Base-by-base conservation (phyloP, 2,113 vertebrate genomes). In the Zapus hudsonius region DNA sequence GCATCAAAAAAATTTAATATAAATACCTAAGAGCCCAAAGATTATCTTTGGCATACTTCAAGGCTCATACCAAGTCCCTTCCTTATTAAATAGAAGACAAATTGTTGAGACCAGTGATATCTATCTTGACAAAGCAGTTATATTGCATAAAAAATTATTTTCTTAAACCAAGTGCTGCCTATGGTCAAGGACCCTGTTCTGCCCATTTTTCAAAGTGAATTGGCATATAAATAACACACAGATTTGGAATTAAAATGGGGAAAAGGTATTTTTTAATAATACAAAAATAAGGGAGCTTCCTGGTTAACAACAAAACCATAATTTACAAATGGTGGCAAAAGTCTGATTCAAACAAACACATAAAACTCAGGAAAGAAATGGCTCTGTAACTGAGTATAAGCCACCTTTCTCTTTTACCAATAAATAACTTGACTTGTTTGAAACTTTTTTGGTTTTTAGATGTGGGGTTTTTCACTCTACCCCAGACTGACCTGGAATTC, bases 361-460 rank as follows among this genome's bases (percentile, higher is more conserved):
- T 31, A 90, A 93, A 87, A 76, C 27, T 72, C 61, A 84, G 61
- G 44, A 94, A 93, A 90, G 42, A 16, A 90, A 81, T 31, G 42
- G 38, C 25, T 70, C 76, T 81, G 8, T 44, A 86, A 47, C 8
- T 83, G 67, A 84, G 47, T 27, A 47, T 25, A 63, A 1, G 22
- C 17, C 85, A 57, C 33, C 23, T 90, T 94, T 78, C 70, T 78
- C 29, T 67, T 67, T 23, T n/a, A 94, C 42, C 44, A 44, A 44
- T 42, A 86, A 80, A 17, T 79, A 64, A 66, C 40, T 19, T 79
- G 36, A 64, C 33, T 73, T 84, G 17, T 69, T 72, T 57, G 22
- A 89, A 59, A 44, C 29, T 15, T 57, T 57, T 70, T n/a, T n/a
- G n/a, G n/a, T n/a, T n/a, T n/a, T n/a, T n/a, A n/a, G n/a, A n/a